phyloP scores from a whole-genome alignment of 2,888 invertebrate species.

The Andrena bicolor region DNA sequence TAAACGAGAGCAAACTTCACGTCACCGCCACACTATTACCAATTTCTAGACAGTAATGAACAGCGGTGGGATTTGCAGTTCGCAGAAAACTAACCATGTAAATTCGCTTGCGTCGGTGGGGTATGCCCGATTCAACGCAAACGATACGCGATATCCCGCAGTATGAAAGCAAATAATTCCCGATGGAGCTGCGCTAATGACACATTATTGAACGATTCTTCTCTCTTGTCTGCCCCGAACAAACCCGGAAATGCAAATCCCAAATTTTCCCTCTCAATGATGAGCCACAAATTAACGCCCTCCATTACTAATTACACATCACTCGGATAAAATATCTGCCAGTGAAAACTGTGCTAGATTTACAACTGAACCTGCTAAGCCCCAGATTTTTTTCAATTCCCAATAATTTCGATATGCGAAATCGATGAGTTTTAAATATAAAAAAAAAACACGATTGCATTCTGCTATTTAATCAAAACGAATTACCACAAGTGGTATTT shows the following conservation, averaged over 20 bases:
- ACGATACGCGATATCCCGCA: constrained; percentile 26
- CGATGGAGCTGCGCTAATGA: constrained; percentile 31
- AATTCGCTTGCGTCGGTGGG: constrained; percentile 21
- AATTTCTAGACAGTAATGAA: constrained; percentile 16
- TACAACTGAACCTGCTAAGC: no score
- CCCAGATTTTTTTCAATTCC: no score
- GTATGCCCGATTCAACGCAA: constrained; percentile 11
- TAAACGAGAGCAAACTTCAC: not conserved
- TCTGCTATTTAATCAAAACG: not conserved
- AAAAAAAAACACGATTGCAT: no score
- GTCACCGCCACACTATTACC: constrained; percentile 3
- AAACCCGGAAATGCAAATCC: not conserved
- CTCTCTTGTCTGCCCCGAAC: not conserved
- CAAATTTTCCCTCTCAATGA: not conserved
- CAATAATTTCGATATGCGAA: no score
- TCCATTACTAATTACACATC: no score
- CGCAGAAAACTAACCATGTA: constrained; percentile 19
- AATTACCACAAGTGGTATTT: no score
- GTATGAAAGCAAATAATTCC: constrained; percentile 48
- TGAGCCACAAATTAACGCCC: not conserved
- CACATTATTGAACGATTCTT: constrained; percentile 30
- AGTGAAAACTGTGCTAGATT: no score
- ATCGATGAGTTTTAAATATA: no score
- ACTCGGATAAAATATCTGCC: no score
- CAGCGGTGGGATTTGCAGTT: constrained; percentile 7